A percentile compares a stretch with the other conserved stretches of the same genome.
Evolutionary conservation across 2,113 vertebrate genomes (phyloP).

Genomic region (Pica pica): DNA sequence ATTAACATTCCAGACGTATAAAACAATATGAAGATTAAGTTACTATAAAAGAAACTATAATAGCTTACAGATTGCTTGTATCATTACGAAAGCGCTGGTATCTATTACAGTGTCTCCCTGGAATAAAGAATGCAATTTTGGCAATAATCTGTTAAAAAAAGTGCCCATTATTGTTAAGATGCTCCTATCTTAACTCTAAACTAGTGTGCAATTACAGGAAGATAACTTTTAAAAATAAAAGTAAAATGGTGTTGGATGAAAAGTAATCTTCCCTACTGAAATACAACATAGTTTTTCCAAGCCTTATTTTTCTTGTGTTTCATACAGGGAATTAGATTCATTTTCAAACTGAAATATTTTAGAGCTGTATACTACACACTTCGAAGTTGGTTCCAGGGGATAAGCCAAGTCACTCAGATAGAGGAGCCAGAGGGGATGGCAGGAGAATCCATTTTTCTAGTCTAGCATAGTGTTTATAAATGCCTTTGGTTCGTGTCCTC

Average conservation of each 20-base stretch:
- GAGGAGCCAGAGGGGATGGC: not conserved
- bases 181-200: conserved; percentile 55
- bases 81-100: conserved; percentile 73
- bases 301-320: not conserved
- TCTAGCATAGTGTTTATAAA: not conserved
- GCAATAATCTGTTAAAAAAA: conserved; percentile 76
- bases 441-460: conserved; percentile 11
- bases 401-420: conserved; percentile 24
- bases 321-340: conserved; percentile 14
- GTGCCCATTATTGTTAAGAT: conserved; percentile 72
- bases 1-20: conserved; percentile 79
- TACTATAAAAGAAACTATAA: conserved; percentile 77
- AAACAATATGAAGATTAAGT: conserved; percentile 78
- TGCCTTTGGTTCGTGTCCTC: not conserved
- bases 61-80: conserved; percentile 78
- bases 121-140: conserved; percentile 77
- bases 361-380: conserved; percentile 24
- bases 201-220: conserved; percentile 63
- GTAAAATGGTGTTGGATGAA: conserved; percentile 11
- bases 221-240: conserved; percentile 65
- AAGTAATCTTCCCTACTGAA: conserved; percentile 41
- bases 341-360: conserved; percentile 57
- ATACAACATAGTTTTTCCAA: not conserved
- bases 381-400: not conserved
- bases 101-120: conserved; percentile 74